Percentiles rank a stretch among this genome's conserved stretches.
Conservation (phyloP, 2,888 invertebrate species). For the Rhagonycha lutea region DNA sequence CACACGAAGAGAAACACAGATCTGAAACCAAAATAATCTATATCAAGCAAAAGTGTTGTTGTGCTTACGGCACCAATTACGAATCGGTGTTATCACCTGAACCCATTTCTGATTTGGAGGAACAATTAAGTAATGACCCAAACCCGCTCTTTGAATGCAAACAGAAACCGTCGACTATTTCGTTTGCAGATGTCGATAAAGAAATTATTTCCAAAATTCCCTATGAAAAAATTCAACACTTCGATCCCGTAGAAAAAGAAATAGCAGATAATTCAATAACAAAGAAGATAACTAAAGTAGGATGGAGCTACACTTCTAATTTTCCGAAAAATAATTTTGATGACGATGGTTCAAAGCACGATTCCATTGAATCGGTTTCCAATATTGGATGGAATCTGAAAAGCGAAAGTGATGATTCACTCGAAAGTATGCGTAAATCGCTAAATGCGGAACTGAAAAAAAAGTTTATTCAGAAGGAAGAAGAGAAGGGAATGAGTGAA, state of each 20-base stretch:
- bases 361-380: neutral
- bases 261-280: neutral
- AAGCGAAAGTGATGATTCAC: neutral
- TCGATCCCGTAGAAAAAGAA: constrained; percentile 1
- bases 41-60: constrained; percentile 6
- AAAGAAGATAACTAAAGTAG: constrained; percentile 15
- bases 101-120: neutral
- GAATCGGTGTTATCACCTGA: too few species aligned
- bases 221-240: neutral
- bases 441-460: constrained; percentile 10
- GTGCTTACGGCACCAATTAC: neutral
- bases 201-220: neutral
- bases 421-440: neutral
- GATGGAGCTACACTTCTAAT: constrained; percentile 13
- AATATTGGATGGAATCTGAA: neutral
- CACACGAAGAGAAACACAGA: neutral
- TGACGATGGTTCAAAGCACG: neutral
- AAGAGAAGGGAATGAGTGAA: neutral
- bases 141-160: neutral
- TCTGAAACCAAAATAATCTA: neutral
- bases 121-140: neutral
- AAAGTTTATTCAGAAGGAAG: neutral
- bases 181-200: neutral
- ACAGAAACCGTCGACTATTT: neutral
- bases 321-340: neutral